Conservation (phyloP, 2,797 vertebrate genomes). For the Rhabdophis nuchalis region DNA sequence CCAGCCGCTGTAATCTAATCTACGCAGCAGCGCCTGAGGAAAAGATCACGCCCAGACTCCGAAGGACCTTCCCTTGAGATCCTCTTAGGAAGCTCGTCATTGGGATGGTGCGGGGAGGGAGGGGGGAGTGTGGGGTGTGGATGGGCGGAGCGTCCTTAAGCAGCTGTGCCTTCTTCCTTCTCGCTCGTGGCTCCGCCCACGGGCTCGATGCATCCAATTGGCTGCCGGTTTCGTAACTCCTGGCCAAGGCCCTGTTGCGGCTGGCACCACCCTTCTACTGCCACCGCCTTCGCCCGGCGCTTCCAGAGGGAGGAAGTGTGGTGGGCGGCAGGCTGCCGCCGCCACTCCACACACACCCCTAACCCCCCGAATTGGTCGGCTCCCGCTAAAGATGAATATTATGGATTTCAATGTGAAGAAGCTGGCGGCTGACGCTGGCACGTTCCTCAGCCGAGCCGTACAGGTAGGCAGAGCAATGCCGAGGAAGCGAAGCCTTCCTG, state of each 20-base stretch:
- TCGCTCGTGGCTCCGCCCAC: background rate
- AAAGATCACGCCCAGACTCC: background rate
- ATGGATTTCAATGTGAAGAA: slow-evolving; percentile 95
- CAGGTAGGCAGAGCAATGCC: slow-evolving; percentile 38
- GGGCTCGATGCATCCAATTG: slow-evolving; percentile 15
- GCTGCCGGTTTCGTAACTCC: background rate
- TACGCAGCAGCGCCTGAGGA: background rate
- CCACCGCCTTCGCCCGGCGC: background rate
- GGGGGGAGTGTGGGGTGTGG: no score
- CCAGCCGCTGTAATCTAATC: background rate
- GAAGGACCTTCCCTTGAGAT: background rate
- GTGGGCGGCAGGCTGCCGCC: slow-evolving; percentile 26
- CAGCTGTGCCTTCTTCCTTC: no score
- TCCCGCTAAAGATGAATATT: slow-evolving; percentile 52
- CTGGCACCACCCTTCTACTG: slow-evolving; percentile 26
- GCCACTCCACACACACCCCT: background rate
- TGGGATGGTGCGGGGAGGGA: fast-evolving
- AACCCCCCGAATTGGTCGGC: no score
- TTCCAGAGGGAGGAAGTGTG: slow-evolving; percentile 37
- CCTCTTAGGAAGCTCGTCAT: background rate
- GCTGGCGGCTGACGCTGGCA: slow-evolving; percentile 86
- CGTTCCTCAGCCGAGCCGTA: slow-evolving; percentile 82
- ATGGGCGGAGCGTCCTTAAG: background rate
- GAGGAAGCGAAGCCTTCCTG: background rate
- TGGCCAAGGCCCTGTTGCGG: slow-evolving; percentile 14